phyloP scores from a whole-genome alignment of 2,113 vertebrate genomes.

The Colaptes auratus region DNA sequence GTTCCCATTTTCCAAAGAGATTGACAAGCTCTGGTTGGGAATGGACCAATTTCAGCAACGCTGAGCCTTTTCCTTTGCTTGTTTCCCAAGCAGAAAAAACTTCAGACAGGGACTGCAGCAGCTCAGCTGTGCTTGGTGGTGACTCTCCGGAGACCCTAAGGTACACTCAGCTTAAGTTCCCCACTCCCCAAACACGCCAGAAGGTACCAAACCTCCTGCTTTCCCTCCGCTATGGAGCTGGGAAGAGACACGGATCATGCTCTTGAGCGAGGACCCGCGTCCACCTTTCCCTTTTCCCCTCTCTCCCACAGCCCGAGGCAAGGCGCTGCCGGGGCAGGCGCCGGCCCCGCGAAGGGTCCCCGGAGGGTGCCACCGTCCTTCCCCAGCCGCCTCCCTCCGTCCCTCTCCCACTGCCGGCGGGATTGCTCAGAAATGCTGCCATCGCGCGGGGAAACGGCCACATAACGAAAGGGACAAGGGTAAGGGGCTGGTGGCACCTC shows the following conservation, averaged over 20 bases:
- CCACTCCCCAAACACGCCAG: neutral
- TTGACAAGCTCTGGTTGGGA: neutral
- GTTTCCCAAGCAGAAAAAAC: fast-evolving
- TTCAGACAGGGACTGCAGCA: fast-evolving
- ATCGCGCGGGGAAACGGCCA: neutral
- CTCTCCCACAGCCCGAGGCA: neutral
- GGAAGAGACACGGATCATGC: fast-evolving
- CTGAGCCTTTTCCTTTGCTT: fast-evolving
- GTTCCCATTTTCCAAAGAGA: neutral
- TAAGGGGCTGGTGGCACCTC: too few relatives aligned
- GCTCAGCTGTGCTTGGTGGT: fast-evolving
- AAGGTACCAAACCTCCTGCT: fast-evolving
- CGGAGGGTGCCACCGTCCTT: neutral
- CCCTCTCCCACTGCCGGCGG: neutral
- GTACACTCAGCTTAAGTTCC: fast-evolving
- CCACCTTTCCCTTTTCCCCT: fast-evolving
- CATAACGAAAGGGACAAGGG: neutral
- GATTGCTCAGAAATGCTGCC: conserved; percentile 21
- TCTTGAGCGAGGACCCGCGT: neutral
- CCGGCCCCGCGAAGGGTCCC: fast-evolving
- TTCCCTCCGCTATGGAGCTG: fast-evolving
- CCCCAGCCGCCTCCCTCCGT: neutral
- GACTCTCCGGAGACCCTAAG: neutral
- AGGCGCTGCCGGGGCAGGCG: neutral
- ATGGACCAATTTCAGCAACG: fast-evolving